Evolutionary conservation across 1,140 invertebrate species (phyloP).

Genomic region (Rhysida immarginata): DNA sequence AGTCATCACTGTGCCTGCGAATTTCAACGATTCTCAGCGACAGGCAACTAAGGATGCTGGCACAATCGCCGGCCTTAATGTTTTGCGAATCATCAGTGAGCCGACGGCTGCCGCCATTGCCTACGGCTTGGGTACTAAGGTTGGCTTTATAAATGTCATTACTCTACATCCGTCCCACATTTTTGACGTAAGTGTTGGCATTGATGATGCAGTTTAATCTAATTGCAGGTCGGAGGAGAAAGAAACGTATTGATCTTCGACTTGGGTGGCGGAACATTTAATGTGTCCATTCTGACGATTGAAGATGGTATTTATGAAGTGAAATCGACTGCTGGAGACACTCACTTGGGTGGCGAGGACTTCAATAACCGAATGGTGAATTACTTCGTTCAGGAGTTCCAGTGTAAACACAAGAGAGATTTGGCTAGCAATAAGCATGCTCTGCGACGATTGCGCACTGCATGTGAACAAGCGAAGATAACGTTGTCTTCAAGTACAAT

Average conservation of each 20-base stretch:
- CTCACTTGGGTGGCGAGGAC: slow-evolving; percentile 94
- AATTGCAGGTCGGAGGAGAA: no score
- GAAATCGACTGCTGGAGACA: slow-evolving; percentile 91
- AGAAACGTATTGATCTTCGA: slow-evolving; percentile 60
- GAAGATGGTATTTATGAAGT: slow-evolving; percentile 88
- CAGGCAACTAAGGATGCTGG: no score
- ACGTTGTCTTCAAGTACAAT: slow-evolving; percentile 20
- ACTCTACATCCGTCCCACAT: no score
- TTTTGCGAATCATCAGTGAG: no score
- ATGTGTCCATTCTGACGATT: slow-evolving; percentile 88
- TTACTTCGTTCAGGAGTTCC: slow-evolving; percentile 21
- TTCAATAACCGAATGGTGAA: slow-evolving; percentile 73
- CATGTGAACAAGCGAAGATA: slow-evolving; percentile 23
- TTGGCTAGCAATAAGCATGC: slow-evolving; percentile 16
- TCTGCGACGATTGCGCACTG: slow-evolving; percentile 19
- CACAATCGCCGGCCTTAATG: no score
- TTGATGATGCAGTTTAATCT: no score
- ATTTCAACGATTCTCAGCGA: no score
- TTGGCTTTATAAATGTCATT: no score
- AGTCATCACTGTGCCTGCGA: no score
- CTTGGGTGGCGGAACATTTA: slow-evolving; percentile 93
- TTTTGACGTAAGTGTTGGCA: no score
- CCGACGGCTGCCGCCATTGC: no score
- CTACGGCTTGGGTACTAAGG: no score
- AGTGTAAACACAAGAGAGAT: slow-evolving; percentile 20